Conservation (phyloP, 2,888 invertebrate species). For the Oscheius onirici region DNA sequence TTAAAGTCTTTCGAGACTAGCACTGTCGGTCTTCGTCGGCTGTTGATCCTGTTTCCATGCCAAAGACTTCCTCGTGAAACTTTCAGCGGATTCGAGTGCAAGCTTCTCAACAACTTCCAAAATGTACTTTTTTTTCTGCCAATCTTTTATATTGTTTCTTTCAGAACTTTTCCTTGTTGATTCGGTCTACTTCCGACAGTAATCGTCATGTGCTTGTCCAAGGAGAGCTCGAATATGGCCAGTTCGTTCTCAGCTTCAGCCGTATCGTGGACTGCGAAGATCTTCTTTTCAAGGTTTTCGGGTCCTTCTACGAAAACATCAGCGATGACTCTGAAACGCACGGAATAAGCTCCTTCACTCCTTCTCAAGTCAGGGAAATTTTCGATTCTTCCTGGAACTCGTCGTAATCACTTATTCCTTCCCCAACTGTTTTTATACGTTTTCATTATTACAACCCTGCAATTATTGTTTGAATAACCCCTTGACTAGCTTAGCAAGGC, state of each 20-base stretch:
- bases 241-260: not conserved
- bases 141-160: not conserved
- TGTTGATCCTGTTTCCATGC: not conserved
- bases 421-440: no score
- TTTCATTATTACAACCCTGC: no score
- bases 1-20: slow-evolving; percentile 1
- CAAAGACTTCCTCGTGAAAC: not conserved
- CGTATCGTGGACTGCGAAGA: not conserved
- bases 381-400: not conserved
- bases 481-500: not conserved
- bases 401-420: no score
- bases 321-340: not conserved
- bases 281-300: slow-evolving; percentile 10
- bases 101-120: slow-evolving; percentile 3
- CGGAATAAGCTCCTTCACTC: not conserved
- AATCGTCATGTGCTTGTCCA: not conserved
- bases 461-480: no score
- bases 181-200: not conserved
- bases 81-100: not conserved
- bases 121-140: not conserved
- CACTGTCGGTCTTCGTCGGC: not conserved
- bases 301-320: not conserved
- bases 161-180: slow-evolving; percentile 7
- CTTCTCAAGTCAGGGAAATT: not conserved
- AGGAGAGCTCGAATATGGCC: not conserved